Evolutionary conservation across 1,140 invertebrate species (phyloP), one percentile per base, ranked within the genome.

Genomic region (Pissodes strobi): DNA sequence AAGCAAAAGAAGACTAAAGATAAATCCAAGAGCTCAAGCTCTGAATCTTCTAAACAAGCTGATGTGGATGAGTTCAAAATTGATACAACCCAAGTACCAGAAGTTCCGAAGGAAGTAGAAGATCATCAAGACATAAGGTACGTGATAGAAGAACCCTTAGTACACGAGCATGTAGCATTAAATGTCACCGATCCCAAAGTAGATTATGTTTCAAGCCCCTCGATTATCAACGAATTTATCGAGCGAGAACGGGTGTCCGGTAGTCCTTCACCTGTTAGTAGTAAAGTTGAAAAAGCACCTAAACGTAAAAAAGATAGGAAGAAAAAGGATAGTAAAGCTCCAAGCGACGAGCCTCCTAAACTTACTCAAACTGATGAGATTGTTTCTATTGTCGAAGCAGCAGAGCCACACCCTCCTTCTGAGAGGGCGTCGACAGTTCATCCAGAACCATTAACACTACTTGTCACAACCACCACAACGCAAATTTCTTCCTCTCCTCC

Each of bases 91-190:
- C 3, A 15, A 30, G 1, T 23, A 15, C 34, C 34, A 19, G 15
- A 23, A 12, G 34, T 37, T 6, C 17, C 30, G 1, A 41, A 34
- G 61, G 38, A 57, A 22, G 34, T 56, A 27, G 53, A 51, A 18
- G 61, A 69, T 12, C 38, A 72, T n/a, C n/a, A n/a, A n/a, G n/a
- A n/a, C n/a, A n/a, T n/a, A 68, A 77, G 76, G 76, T 77, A 77
- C 66, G 75, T 76, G 46, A 55, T 70, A 71, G 69, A 74, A 59
- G 52, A 65, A 60, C 30, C 57, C 22, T 64, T 51, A 70, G 71
- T 70, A 72, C 73, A 27, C 57, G 64, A 70, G 65, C 64, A 68
- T 66, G 52, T 57, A 66, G 66, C 70, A 68, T 69, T 64, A 49
- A 49, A 57, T 34, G 53, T 65, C 63, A 67, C 68, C 51, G 61